Base-by-base conservation (phyloP, 2,113 vertebrate genomes). In the Urocitellus parryii region DNA sequence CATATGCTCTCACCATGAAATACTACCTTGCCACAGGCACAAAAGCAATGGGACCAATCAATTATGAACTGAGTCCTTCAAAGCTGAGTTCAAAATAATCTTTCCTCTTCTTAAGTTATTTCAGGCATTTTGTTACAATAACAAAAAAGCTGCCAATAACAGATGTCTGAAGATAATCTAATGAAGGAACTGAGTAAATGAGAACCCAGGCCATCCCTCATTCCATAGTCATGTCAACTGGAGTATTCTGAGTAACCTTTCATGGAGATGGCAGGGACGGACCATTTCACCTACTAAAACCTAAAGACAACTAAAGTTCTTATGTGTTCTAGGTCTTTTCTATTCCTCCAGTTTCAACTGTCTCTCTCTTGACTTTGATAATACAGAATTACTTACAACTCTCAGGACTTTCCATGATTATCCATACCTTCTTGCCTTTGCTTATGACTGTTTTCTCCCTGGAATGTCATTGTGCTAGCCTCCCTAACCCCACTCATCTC, bases 201-300 rank as follows among this genome's bases (percentile, higher is more conserved):
- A 65, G 7, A 85, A 83, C 78, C 24, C 24, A 79, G 72, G 13
- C 24, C 32, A 14, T n/a, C 45, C 22, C 37, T 89, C 84, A 14
- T 34, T 8, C 80, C 68, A 39, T 16, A 76, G 83, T 63, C 39
- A 51, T 5, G 83, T 91, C 45, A 76, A 87, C n/a, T 48, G 61
- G 34, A 91, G 76, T 73, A 92, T 83, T 74, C 81, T 58, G 11
- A 78, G 53, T 42, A 92, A 94, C 27, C 11, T 87, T 94, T 81
- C 34, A 78, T 79, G 45, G 45, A 45, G 45, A 45, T 9, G 45
- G 45, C 45, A 45, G 45, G 45, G 45, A 45, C 1, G 45, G 45
- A 45, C 45, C 45, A 45, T 27, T 91, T 91, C 72, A 83, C 6
- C 7, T 42, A 34, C 32, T 87, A 76, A 91, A 67, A 61, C 10